Percentiles rank a stretch among this genome's conserved stretches.
These are phyloP conservation scores for Calameuta idolon DNA, from an alignment of 2,888 invertebrate species.

Conservation along the genomic window DNA sequence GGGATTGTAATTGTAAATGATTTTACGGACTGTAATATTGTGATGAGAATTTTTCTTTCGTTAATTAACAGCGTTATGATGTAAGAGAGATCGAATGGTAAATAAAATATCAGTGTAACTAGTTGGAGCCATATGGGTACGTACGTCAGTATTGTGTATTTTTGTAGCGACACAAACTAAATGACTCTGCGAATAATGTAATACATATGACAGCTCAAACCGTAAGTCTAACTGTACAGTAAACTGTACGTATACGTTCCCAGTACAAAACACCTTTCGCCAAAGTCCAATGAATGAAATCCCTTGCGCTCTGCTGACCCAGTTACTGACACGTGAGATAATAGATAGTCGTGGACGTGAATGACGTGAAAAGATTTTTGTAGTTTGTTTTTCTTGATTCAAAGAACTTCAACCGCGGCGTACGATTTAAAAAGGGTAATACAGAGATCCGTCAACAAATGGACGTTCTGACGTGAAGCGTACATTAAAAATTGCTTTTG, in stretches of 20 bases:
- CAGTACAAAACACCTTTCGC: constrained; percentile 44
- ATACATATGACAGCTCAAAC: constrained; percentile 2
- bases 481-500: not conserved
- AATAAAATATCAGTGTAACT: not conserved
- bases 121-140: not conserved
- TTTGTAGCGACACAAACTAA: not conserved
- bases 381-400: not conserved
- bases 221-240: constrained; percentile 14
- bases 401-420: not conserved
- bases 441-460: not conserved
- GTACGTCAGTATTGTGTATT: not conserved
- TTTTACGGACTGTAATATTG: not conserved
- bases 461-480: not conserved
- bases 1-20: no score
- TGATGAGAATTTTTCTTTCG: not conserved
- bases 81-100: not conserved
- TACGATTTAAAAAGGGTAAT: not conserved
- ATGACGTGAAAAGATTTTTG: not conserved
- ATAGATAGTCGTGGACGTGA: not conserved
- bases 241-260: constrained; percentile 19
- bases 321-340: constrained; percentile 29
- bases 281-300: constrained; percentile 19
- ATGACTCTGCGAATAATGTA: not conserved
- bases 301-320: constrained; percentile 33
- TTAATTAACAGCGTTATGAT: not conserved